Conservation (phyloP, 2,113 vertebrate species). For the Nibea coibor region DNA sequence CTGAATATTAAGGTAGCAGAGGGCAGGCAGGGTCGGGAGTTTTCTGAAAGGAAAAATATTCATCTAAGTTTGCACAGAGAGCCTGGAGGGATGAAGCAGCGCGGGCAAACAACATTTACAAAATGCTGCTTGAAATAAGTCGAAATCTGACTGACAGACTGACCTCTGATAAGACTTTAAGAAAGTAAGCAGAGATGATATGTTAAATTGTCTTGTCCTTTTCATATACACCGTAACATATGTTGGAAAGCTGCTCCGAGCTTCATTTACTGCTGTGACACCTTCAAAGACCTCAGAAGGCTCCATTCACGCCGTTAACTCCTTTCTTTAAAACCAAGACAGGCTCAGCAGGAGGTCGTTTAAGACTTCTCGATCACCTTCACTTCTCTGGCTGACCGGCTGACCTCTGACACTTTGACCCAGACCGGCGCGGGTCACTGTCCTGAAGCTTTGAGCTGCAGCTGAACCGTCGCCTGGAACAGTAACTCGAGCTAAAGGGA, state of each 20-base stretch:
- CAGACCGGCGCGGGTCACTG: slow-evolving; percentile 9
- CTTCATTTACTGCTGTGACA: neutral
- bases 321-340: slow-evolving; percentile 2
- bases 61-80: slow-evolving; percentile 31
- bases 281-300: neutral
- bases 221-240: neutral
- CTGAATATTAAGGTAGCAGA: slow-evolving; percentile 75
- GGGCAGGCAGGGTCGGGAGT: slow-evolving; percentile 42
- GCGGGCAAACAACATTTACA: slow-evolving; percentile 2
- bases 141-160: neutral
- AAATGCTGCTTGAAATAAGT: slow-evolving; percentile 21
- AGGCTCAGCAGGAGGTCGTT: neutral
- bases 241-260: neutral
- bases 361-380: slow-evolving; percentile 4
- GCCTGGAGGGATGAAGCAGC: slow-evolving; percentile 20
- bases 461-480: slow-evolving; percentile 32
- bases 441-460: slow-evolving; percentile 18
- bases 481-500: neutral
- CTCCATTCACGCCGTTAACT: neutral
- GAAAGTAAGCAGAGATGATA: neutral
- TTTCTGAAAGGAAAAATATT: neutral
- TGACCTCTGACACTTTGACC: slow-evolving; percentile 56
- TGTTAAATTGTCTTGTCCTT: neutral
- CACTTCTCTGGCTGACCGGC: slow-evolving; percentile 7
- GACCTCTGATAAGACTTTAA: neutral